phyloP scores from a whole-genome alignment of 2,797 vertebrate genomes.

The Aplochiton taeniatus region DNA sequence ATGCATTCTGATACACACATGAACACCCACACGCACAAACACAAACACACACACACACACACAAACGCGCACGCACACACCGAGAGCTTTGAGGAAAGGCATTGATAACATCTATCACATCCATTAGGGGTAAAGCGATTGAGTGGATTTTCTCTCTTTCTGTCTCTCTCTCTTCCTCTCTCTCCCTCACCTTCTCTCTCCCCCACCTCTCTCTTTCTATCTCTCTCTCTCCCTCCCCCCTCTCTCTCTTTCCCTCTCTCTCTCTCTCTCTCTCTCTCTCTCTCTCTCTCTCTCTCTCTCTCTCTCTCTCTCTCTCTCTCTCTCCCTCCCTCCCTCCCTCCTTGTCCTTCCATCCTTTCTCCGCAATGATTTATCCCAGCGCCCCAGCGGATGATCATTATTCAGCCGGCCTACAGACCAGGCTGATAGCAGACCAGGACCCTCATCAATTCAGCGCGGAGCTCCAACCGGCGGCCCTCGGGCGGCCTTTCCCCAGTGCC shows the following conservation, averaged over 20 bases:
- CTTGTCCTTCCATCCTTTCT: slow-evolving; percentile 3
- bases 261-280: slow-evolving; percentile 1
- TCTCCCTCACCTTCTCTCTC: not conserved
- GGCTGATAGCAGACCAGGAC: slow-evolving; percentile 53
- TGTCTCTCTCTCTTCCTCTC: not conserved
- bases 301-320: slow-evolving; percentile 31
- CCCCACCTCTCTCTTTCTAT: not conserved
- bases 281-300: slow-evolving; percentile 8
- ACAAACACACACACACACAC: too few species aligned
- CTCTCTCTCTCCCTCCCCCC: not conserved
- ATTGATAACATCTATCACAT: not conserved
- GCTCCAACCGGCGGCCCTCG: slow-evolving; percentile 24
- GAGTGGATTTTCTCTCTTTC: not conserved
- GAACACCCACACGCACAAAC: too few species aligned
- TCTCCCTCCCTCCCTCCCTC: slow-evolving; percentile 1
- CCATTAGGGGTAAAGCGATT: not conserved
- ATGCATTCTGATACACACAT: too few species aligned
- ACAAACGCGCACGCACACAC: too few species aligned
- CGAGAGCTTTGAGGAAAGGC: too few species aligned
- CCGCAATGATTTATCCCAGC: slow-evolving; percentile 57
- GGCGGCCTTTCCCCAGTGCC: slow-evolving; percentile 7
- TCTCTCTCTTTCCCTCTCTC: too few species aligned
- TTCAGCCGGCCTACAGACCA: slow-evolving; percentile 55
- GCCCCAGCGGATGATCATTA: slow-evolving; percentile 61
- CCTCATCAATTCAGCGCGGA: slow-evolving; percentile 58